Percentiles rank a stretch among this genome's conserved stretches.
These are phyloP conservation scores for Casuarius casuarius DNA, from an alignment of 2,113 vertebrate genomes.

Conservation along the genomic window DNA sequence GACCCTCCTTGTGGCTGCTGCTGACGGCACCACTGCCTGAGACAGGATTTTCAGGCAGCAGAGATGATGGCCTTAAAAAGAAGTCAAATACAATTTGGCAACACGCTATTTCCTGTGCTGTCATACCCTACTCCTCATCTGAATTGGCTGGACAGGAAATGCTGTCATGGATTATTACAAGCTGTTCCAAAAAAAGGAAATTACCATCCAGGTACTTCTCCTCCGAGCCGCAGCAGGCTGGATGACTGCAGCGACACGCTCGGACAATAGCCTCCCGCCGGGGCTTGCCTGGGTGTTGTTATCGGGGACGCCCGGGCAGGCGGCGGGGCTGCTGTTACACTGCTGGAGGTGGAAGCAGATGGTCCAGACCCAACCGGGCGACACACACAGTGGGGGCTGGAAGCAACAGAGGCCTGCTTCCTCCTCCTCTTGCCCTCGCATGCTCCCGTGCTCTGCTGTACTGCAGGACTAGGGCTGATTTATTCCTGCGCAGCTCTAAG, in stretches of 20 bases:
- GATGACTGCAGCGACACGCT: accelerated
- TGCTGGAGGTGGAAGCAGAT: background rate
- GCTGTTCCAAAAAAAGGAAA: slow-evolving; percentile 21
- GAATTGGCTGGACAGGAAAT: slow-evolving; percentile 42
- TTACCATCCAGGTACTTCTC: background rate
- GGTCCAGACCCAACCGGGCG: accelerated
- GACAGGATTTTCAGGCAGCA: background rate
- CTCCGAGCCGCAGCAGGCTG: background rate
- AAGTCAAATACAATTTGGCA: slow-evolving; percentile 26
- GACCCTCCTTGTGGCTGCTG: background rate
- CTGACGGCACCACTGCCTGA: background rate
- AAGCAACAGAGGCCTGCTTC: background rate
- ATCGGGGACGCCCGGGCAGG: accelerated
- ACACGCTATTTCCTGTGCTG: slow-evolving; percentile 44
- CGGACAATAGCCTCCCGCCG: accelerated
- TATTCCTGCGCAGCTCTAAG: background rate
- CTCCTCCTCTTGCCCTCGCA: background rate
- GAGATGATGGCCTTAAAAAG: background rate
- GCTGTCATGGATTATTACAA: background rate
- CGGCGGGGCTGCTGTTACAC: background rate
- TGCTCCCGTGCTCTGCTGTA: accelerated
- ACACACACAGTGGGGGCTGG: background rate
- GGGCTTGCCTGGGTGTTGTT: accelerated
- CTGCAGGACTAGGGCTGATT: background rate
- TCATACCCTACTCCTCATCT: background rate